Evolutionary conservation across 1,140 invertebrate species (phyloP), one percentile per base, ranked within the genome.

Genomic region (Euura saliciscinereae): DNA sequence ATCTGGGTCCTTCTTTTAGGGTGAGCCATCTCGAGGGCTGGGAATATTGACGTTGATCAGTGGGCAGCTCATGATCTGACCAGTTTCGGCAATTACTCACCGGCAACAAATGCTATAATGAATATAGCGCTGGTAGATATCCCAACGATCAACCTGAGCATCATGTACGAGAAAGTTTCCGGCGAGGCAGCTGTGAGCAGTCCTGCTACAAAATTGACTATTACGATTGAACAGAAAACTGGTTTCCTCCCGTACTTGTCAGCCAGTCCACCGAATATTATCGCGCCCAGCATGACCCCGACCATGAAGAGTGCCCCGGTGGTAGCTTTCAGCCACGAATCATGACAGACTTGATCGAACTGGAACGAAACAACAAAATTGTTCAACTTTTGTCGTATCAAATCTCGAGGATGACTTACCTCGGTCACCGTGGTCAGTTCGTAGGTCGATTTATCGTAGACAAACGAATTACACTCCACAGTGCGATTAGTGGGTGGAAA

Each of bases 1-100:
- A 93, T 93, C 65, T 94, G 88, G 59, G 93, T 89, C 66, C 95
- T 89, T 80, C 92, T 93, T 51, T 89, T 88, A 0, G 94, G 92
- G 1, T 94, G 93, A n/a, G 96, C 93, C 91, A 95, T 94, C 87
- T 97, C 95, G 82, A 96, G 89, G 71, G 93, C 94, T 94, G 77
- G 51, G 88, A 88, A 70, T 69, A 74, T 45, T 70, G 28, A 28
- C 28, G 28, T 28, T 28, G 28, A 28, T 28, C 28, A 28, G 28
- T 28, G 28, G 28, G 28, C n/a, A n/a, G n/a, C 28, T 28, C 28
- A 28, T 28, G 28, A 28, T 28, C 28, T 28, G 28, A 28, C 28
- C 28, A 28, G 28, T 28, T 28, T 28, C 28, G 28, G 28, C 28
- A 28, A 28, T 28, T 28, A 28, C 77, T 89, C 87, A 94, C 93